These are phyloP conservation scores for Pterocles burchelli DNA, from an alignment of 2,113 vertebrate genomes.

Conservation along the genomic window DNA sequence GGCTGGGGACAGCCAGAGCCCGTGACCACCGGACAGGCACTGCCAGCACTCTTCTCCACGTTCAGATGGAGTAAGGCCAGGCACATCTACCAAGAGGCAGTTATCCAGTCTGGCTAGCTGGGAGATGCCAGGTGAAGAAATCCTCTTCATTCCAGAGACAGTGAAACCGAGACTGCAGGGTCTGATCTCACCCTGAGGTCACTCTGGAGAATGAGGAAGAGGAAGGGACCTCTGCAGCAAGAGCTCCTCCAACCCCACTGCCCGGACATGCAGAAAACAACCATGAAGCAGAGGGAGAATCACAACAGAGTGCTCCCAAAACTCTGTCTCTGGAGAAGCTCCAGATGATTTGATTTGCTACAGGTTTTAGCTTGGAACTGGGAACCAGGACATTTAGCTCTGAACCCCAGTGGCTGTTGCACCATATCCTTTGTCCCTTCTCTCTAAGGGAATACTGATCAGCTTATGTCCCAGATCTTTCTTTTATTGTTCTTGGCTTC, in stretches of 20 bases:
- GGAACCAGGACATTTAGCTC: background rate
- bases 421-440: background rate
- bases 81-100: background rate
- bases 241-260: background rate
- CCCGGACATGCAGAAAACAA: background rate
- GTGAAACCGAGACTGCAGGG: background rate
- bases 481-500: background rate
- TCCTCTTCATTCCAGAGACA: background rate
- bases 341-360: background rate
- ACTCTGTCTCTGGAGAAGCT: background rate
- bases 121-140: background rate
- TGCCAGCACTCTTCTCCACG: rapidly evolving
- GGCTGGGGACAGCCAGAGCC: background rate
- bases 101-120: background rate
- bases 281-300: background rate
- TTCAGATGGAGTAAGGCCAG: background rate
- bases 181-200: background rate
- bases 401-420: background rate
- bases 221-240: rapidly evolving
- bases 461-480: background rate
- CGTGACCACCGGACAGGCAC: background rate
- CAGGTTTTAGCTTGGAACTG: background rate
- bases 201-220: background rate
- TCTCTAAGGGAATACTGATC: background rate
- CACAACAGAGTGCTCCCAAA: background rate